Evolutionary conservation across 2,888 invertebrate species (phyloP).

Genomic region (Sphaerophoria taeniata): DNA sequence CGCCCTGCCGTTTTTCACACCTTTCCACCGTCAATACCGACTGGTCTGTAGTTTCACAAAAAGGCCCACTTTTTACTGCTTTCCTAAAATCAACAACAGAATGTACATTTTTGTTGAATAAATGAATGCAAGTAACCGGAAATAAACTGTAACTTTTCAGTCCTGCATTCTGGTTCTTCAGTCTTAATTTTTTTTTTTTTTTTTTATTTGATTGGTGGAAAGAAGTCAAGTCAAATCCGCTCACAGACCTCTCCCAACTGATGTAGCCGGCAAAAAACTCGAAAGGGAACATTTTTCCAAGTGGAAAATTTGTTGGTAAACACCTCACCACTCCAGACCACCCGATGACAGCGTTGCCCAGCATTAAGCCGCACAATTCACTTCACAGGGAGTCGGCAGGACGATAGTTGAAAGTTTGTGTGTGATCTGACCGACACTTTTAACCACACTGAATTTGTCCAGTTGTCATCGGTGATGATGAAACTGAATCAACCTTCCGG

Average conservation of each 20-base stretch:
- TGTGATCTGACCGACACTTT: constrained; percentile 72
- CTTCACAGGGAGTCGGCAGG: constrained; percentile 49
- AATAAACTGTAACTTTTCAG: constrained; percentile 73
- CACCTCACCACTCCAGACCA: constrained; percentile 15
- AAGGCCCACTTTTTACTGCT: constrained; percentile 16
- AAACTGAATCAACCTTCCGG: constrained; percentile 43
- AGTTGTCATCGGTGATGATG: constrained; percentile 66
- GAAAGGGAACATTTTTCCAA: constrained; percentile 50
- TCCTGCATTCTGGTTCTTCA: constrained; percentile 48
- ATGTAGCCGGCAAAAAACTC: constrained; percentile 8
- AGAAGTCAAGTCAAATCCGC: constrained; percentile 4
- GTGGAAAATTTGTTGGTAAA: constrained; percentile 70
- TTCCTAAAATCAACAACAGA: constrained; percentile 64
- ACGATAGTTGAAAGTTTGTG: constrained; percentile 69
- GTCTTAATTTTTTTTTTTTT: no score
- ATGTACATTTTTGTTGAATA: constrained; percentile 71
- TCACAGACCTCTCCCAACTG: not conserved
- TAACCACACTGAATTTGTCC: constrained; percentile 70
- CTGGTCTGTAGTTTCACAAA: not conserved
- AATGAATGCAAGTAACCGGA: constrained; percentile 72
- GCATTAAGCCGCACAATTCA: constrained; percentile 43
- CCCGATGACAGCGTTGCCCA: not conserved
- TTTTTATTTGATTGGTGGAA: no score
- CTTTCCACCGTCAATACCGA: constrained; percentile 9
- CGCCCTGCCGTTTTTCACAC: constrained; percentile 1